phyloP scores from a whole-genome alignment of 2,797 vertebrate genomes.

The Takifugu rubripes region DNA sequence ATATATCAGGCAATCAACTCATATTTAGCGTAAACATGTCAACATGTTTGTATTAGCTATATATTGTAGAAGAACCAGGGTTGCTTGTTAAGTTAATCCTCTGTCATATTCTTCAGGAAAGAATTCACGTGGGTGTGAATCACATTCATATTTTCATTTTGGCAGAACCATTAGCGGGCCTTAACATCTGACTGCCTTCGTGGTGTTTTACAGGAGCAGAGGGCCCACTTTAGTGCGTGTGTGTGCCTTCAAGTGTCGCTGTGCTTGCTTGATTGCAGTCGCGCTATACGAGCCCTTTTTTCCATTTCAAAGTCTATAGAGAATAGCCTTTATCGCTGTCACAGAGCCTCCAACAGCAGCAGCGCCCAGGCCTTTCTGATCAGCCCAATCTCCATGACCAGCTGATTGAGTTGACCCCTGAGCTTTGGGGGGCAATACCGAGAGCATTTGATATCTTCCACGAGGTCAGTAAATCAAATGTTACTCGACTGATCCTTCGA shows the following conservation, averaged over 20 bases:
- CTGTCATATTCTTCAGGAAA: constrained; percentile 28
- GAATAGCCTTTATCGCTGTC: constrained; percentile 5
- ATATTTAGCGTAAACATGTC: constrained; percentile 13
- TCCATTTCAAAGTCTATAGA: background rate
- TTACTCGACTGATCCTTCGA: constrained; percentile 22
- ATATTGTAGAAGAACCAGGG: constrained; percentile 25
- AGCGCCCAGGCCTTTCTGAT: constrained; percentile 27
- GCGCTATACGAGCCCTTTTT: constrained; percentile 1
- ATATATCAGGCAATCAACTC: too few species aligned
- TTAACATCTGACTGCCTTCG: constrained; percentile 11
- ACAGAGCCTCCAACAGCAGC: background rate
- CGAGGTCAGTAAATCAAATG: constrained; percentile 56
- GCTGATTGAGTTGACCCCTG: constrained; percentile 40
- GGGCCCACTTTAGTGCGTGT: background rate
- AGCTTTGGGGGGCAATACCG: constrained; percentile 4
- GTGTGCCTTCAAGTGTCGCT: background rate
- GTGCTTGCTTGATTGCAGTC: constrained; percentile 5
- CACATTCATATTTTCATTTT: constrained; percentile 6
- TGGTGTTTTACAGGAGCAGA: constrained; percentile 1
- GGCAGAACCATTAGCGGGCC: too few species aligned
- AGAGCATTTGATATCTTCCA: constrained; percentile 16
- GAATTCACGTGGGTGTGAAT: constrained; percentile 15
- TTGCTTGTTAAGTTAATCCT: constrained; percentile 24
- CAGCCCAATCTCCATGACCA: constrained; percentile 36
- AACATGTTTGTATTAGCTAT: constrained; percentile 12